Percentiles rank a stretch among this genome's conserved stretches.
Evolutionary conservation across 2,888 invertebrate genomes (phyloP).

Genomic region (Drosophila sordidapex): DNA sequence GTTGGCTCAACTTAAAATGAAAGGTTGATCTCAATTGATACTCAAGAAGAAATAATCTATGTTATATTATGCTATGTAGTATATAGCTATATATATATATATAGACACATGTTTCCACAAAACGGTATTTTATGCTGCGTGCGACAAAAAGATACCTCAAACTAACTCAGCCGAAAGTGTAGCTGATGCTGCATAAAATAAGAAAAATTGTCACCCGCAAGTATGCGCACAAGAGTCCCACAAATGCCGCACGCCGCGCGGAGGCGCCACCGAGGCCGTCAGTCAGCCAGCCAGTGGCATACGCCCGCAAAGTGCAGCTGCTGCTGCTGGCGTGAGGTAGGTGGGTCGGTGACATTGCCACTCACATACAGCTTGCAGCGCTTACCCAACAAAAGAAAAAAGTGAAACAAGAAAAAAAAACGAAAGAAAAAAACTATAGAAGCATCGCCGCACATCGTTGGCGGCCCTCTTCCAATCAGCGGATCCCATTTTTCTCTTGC

Average conservation of each 20-base stretch:
- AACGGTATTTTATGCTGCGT: background rate
- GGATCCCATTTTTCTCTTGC: constrained; percentile 70
- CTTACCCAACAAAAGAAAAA: constrained; percentile 30
- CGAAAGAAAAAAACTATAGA: constrained; percentile 58
- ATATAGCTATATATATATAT: no score
- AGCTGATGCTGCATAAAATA: constrained; percentile 57
- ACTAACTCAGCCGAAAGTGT: constrained; percentile 31
- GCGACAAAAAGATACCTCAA: background rate
- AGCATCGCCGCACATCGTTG: constrained; percentile 52
- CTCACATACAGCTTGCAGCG: constrained; percentile 24
- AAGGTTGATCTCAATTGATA: background rate
- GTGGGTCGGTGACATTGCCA: constrained; percentile 6
- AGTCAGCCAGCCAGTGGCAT: constrained; percentile 70
- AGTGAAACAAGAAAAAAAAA: background rate
- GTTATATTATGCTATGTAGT: background rate
- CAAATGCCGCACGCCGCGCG: constrained; percentile 24
- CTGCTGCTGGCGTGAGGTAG: constrained; percentile 5
- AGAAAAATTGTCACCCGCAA: constrained; percentile 70
- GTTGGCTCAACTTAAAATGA: background rate
- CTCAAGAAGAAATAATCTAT: background rate
- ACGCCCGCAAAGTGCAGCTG: constrained; percentile 72
- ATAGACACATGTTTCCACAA: background rate
- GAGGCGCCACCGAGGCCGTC: constrained; percentile 53
- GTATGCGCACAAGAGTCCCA: constrained; percentile 39
- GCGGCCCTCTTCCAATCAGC: constrained; percentile 76